Evolutionary conservation across 2,888 invertebrate species (phyloP).

Genomic region (Panzeria rudis): DNA sequence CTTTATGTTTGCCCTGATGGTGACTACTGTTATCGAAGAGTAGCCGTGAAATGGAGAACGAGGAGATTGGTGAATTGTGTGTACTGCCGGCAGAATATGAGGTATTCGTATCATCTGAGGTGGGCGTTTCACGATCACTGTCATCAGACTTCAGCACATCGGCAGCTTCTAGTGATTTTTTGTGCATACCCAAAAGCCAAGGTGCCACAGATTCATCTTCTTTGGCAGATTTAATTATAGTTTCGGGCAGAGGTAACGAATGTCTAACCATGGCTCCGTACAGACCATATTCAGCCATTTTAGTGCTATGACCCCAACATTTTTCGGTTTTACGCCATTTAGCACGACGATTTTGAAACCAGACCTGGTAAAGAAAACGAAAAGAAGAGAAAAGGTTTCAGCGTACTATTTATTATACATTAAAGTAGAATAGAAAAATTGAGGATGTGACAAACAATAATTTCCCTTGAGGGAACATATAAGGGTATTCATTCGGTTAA

Average conservation of each 20-base stretch:
- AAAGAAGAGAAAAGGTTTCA: no score
- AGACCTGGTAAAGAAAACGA: conserved; percentile 88
- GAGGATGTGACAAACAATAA: no score
- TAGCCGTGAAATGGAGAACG: conserved; percentile 82
- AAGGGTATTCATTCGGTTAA: no score
- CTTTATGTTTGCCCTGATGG: conserved; percentile 66
- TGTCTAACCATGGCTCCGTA: conserved; percentile 99
- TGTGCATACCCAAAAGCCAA: conserved; percentile 98
- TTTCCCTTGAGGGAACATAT: no score
- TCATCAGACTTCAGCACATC: conserved; percentile 94
- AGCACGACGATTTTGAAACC: conserved; percentile 97
- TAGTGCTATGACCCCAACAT: conserved; percentile 99
- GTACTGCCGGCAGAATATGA: conserved; percentile 83
- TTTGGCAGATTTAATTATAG: conserved; percentile 98
- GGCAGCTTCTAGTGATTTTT: conserved; percentile 98
- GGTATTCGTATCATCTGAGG: conserved; percentile 86
- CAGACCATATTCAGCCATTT: conserved; percentile 99
- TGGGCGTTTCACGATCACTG: conserved; percentile 87
- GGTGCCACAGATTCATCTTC: conserved; percentile 98
- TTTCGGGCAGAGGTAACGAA: conserved; percentile 98
- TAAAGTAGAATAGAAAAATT: no score
- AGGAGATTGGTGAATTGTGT: conserved; percentile 83
- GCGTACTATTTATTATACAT: no score
- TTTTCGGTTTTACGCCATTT: conserved; percentile 99
- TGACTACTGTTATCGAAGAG: conserved; percentile 81